These are phyloP conservation scores for Turritopsis rubra DNA, from an alignment of 30 jellyfish, hydroid and myxozoan genomes.

Conservation along the genomic window DNA sequence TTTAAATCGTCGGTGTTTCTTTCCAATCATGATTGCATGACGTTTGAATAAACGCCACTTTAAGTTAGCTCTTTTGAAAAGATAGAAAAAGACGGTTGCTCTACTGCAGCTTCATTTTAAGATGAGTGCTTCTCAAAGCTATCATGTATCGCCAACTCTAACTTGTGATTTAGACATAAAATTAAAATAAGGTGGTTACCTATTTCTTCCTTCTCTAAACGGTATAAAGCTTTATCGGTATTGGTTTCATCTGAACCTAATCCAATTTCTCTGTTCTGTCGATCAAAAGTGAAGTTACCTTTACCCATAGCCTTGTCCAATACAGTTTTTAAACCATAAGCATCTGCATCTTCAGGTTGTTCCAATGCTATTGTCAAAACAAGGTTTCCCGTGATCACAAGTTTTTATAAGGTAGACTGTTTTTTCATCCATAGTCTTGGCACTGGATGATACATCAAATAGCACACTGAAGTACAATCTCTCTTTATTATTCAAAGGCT, in stretches of 20 bases:
- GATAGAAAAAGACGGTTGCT: background rate
- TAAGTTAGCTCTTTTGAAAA: no score
- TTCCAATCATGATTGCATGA: background rate
- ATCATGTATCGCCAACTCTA: background rate
- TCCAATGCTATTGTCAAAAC: background rate
- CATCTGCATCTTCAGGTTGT: conserved; percentile 7
- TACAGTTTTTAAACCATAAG: background rate
- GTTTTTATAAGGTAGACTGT: background rate
- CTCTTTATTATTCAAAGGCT: background rate
- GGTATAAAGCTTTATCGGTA: background rate
- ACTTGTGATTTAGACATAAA: background rate
- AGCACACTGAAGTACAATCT: background rate
- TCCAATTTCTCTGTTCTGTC: background rate
- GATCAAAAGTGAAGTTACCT: background rate
- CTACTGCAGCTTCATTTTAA: background rate
- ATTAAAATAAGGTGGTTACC: background rate
- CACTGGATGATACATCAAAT: conserved; percentile 4
- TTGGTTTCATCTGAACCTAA: background rate
- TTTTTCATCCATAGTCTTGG: conserved; percentile 8
- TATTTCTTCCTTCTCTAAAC: background rate
- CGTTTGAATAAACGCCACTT: background rate
- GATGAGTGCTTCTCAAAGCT: background rate
- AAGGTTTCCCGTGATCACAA: background rate
- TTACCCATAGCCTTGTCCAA: background rate
- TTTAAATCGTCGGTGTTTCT: background rate